These are phyloP conservation scores for Pemphredon lugubris DNA, from an alignment of 2,888 invertebrate species.

Conservation along the genomic window DNA sequence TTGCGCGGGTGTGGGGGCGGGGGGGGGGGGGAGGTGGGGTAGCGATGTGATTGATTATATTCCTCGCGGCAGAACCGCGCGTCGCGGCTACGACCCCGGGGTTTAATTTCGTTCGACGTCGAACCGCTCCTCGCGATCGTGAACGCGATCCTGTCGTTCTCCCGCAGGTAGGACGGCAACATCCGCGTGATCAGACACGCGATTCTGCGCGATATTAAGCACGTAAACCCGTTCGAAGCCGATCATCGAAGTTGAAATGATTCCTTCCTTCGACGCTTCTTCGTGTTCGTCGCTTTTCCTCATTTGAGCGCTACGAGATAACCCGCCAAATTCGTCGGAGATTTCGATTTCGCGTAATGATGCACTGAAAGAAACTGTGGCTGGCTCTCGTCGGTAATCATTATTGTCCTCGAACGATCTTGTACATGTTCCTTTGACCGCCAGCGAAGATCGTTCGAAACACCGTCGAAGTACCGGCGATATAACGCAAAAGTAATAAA, in stretches of 20 bases:
- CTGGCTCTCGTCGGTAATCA: slow-evolving; percentile 7
- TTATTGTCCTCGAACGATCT: slow-evolving; percentile 23
- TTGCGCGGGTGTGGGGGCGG: slow-evolving; percentile 41
- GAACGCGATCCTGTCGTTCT: slow-evolving; percentile 5
- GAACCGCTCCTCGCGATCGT: slow-evolving; percentile 9
- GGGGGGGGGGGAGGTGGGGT: slow-evolving; percentile 38
- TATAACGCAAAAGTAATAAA: slow-evolving; percentile 35
- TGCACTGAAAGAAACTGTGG: slow-evolving; percentile 8
- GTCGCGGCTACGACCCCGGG: neutral
- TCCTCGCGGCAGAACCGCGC: slow-evolving; percentile 44
- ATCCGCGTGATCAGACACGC: slow-evolving; percentile 34
- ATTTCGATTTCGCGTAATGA: neutral
- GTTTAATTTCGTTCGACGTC: slow-evolving; percentile 8
- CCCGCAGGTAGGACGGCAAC: slow-evolving; percentile 18
- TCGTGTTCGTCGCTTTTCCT: neutral
- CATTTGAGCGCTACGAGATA: too few relatives aligned
- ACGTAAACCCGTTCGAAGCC: slow-evolving; percentile 57
- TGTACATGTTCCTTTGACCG: slow-evolving; percentile 9
- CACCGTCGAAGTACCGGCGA: slow-evolving; percentile 5
- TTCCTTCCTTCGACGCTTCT: slow-evolving; percentile 3
- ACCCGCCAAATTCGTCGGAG: too few relatives aligned
- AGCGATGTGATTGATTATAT: slow-evolving; percentile 46
- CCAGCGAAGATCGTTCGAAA: slow-evolving; percentile 8
- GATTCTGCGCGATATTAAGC: slow-evolving; percentile 50
- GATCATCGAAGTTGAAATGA: slow-evolving; percentile 3